Base-by-base conservation (phyloP, 2,888 invertebrate species). In the Papilio demoleus region DNA sequence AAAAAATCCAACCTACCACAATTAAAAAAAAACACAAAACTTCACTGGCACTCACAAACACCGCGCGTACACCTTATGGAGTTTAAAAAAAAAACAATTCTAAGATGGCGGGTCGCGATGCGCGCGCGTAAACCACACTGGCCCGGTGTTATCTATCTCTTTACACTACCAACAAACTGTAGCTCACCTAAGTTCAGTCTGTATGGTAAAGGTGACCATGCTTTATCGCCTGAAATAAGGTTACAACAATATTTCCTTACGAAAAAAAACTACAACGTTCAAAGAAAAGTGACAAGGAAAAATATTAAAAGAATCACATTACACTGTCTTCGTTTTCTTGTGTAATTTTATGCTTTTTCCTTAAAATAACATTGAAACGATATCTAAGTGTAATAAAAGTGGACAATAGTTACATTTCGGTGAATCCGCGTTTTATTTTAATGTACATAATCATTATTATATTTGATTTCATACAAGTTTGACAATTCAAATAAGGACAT, bases 81-180 rank as follows among this genome's bases (percentile, higher is more conserved):
- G n/a, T 36, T n/a, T n/a, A n/a, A 9, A 45, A 42, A 50, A 64
- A 66, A 31, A 62, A 24, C 27, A 24, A 45, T 34, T 65, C 68
- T 67, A 68, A 77, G 79, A 61, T 61, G 75, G 77, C 77, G 72
- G 70, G 76, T 76, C 75, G 75, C 70, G 72, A 50, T 66, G 71
- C 75, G 77, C 69, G 75, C 74, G 75, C 77, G 78, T 71, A 36
- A 53, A 71, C 72, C 65, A 72, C 69, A 81, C 83, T 79, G 77
- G 72, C 73, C 76, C 53, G 56, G 5, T 77, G 79, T 80, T 82
- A 81, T 78, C 78, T 75, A 75, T 70, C 70, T 64, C 71, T 79
- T 80, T 79, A 79, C 80, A 74, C 71, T 71, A 74, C 71, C 67
- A 74, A 68, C 74, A 76, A 72, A 71, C 61, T 67, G 56, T 58